Conservation (phyloP, 2,888 invertebrate genomes). For the Agonum fuliginosum region DNA sequence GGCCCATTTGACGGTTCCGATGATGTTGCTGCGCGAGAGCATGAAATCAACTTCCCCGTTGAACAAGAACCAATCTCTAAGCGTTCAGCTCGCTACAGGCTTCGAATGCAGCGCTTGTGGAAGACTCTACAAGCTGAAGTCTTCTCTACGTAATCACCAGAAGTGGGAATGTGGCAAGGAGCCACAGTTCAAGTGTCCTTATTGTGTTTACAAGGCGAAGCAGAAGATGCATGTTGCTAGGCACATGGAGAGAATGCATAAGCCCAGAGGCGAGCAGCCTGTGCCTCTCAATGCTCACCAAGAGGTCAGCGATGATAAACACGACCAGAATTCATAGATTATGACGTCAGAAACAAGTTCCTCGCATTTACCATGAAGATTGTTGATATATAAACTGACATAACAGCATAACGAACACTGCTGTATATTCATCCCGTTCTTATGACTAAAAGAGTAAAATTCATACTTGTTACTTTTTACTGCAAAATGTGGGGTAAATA, state of each 20-base stretch:
- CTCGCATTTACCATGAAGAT: conserved; percentile 29
- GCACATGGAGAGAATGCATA: conserved; percentile 89
- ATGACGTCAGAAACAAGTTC: conserved; percentile 37
- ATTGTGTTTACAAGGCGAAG: conserved; percentile 88
- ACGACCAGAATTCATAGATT: conserved; percentile 32
- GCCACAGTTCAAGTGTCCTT: conserved; percentile 88
- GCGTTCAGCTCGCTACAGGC: conserved; percentile 70
- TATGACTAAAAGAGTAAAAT: not conserved
- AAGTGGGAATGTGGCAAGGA: conserved; percentile 92
- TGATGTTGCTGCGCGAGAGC: conserved; percentile 78
- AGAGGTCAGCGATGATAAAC: too few relatives aligned
- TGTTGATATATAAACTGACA: not conserved
- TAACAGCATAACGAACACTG: not conserved
- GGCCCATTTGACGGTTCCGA: conserved; percentile 83
- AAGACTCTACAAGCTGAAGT: conserved; percentile 89
- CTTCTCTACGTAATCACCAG: conserved; percentile 87
- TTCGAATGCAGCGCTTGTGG: conserved; percentile 90
- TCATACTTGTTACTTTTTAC: too few relatives aligned
- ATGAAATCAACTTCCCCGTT: conserved; percentile 62
- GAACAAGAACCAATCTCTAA: conserved; percentile 40
- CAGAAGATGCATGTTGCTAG: conserved; percentile 90
- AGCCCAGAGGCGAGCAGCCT: conserved; percentile 70
- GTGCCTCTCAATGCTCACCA: conserved; percentile 65
- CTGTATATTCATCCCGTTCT: not conserved
- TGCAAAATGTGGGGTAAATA: not conserved